These are phyloP conservation scores for Xiphorhynchus elegans DNA, from an alignment of 2,113 vertebrate species.

Conservation along the genomic window DNA sequence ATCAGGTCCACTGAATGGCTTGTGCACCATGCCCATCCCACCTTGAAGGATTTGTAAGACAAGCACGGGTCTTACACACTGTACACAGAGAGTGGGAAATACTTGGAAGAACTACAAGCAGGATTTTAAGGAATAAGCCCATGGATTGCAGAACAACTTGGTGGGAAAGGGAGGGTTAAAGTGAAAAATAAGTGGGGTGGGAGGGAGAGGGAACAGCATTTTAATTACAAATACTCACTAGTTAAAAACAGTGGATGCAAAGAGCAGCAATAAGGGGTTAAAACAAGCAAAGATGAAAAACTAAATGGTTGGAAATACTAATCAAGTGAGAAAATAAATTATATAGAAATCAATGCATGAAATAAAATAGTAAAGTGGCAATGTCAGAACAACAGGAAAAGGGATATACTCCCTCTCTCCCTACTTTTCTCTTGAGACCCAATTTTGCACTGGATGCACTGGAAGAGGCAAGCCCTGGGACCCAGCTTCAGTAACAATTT, in stretches of 20 bases:
- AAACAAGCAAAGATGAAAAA: neutral
- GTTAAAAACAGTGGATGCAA: neutral
- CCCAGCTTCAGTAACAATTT: neutral
- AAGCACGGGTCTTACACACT: neutral
- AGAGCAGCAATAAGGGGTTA: neutral
- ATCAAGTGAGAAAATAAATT: conserved; percentile 25
- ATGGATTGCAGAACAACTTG: neutral
- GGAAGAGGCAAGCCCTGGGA: conserved; percentile 29
- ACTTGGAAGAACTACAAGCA: neutral
- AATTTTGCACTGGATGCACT: neutral
- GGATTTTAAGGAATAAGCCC: neutral
- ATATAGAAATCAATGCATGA: neutral
- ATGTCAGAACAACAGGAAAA: neutral
- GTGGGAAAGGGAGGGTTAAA: neutral
- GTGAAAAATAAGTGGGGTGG: neutral
- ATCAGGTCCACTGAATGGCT: neutral
- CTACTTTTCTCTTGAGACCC: neutral
- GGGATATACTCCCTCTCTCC: neutral
- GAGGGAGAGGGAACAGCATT: neutral
- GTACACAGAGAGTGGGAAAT: neutral
- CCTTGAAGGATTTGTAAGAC: neutral
- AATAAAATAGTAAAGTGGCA: neutral
- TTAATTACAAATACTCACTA: neutral
- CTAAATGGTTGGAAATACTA: neutral
- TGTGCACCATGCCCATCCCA: neutral